Conservation (phyloP, 1,140 invertebrate genomes). For the Bombyx mandarina region DNA sequence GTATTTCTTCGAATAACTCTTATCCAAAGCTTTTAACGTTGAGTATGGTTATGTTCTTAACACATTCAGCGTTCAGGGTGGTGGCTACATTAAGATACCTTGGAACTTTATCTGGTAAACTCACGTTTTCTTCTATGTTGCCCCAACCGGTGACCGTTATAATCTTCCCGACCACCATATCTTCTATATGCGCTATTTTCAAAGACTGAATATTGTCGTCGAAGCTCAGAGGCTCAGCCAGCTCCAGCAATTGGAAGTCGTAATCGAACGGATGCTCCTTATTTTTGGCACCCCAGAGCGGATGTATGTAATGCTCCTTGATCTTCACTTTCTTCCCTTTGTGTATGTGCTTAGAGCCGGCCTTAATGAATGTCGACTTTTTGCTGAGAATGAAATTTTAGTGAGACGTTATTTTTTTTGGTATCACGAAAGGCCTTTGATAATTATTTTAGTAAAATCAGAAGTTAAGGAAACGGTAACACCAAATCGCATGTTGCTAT, state of each 20-base stretch:
- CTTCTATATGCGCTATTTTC: slow-evolving; percentile 47
- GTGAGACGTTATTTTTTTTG: no score
- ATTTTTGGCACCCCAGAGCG: slow-evolving; percentile 31
- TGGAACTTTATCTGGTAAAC: slow-evolving; percentile 4
- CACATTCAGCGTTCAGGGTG: no score
- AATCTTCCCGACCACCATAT: slow-evolving; percentile 54
- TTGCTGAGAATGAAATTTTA: slow-evolving; percentile 14
- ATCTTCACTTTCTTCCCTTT: slow-evolving; percentile 32
- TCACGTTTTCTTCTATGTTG: slow-evolving; percentile 57
- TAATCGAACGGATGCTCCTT: slow-evolving; percentile 58
- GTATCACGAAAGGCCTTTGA: no score
- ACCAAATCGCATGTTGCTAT: no score
- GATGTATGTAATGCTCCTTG: slow-evolving; percentile 34
- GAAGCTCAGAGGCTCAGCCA: slow-evolving; percentile 34
- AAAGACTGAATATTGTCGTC: slow-evolving; percentile 45
- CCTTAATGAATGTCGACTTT: slow-evolving; percentile 45
- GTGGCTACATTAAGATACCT: slow-evolving; percentile 3
- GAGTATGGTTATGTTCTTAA: no score
- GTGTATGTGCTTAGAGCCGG: slow-evolving; percentile 49
- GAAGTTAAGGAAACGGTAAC: no score
- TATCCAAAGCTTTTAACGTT: no score
- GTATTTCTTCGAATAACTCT: no score
- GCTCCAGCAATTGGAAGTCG: slow-evolving; percentile 50
- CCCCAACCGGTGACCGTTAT: slow-evolving; percentile 59
- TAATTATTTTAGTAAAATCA: no score